These are phyloP conservation scores for Diploptera punctata DNA, from an alignment of 2,888 invertebrate species.

Conservation along the genomic window DNA sequence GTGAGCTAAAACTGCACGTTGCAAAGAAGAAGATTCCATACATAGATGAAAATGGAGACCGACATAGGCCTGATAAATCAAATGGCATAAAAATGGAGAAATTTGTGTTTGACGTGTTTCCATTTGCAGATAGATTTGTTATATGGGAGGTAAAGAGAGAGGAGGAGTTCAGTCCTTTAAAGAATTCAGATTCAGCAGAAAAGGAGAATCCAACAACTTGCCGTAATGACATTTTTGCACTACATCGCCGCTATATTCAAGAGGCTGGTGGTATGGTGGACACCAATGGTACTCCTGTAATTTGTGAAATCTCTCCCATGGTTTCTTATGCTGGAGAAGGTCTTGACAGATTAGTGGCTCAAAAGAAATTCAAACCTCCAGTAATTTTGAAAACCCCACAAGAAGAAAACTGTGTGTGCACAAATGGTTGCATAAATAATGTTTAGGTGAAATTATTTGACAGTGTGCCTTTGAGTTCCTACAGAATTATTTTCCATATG, in stretches of 20 bases:
- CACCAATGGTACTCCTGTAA: conserved; percentile 56
- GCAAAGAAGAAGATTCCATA: conserved; percentile 98
- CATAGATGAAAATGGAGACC: conserved; percentile 73
- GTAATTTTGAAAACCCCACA: conserved; percentile 15
- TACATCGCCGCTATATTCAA: conserved; percentile 81
- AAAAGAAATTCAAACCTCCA: conserved; percentile 29
- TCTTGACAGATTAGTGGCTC: conserved; percentile 54
- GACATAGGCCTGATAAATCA: conserved; percentile 76
- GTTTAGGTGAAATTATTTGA: conserved; percentile 4
- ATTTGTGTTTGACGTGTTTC: conserved; percentile 99
- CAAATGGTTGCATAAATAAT: conserved; percentile 31
- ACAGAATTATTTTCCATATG: too few relatives aligned
- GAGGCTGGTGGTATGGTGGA: conserved; percentile 81
- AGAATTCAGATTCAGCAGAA: conserved; percentile 87
- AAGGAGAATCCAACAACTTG: conserved; percentile 94
- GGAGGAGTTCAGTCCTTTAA: conserved; percentile 96
- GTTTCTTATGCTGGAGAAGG: conserved; percentile 92
- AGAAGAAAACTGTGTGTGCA: conserved; percentile 14
- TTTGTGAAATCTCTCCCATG: conserved; percentile 91
- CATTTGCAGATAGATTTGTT: conserved; percentile 88
- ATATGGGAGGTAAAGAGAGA: conserved; percentile 92
- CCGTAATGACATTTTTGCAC: conserved; percentile 72
- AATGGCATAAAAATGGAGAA: conserved; percentile 99
- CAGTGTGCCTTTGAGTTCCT: conserved; percentile 20
- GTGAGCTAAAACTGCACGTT: conserved; percentile 85